A percentile compares a stretch with the other conserved stretches of the same genome.
Conservation (phyloP, 2,888 invertebrate genomes). For the Lithodes maja region DNA sequence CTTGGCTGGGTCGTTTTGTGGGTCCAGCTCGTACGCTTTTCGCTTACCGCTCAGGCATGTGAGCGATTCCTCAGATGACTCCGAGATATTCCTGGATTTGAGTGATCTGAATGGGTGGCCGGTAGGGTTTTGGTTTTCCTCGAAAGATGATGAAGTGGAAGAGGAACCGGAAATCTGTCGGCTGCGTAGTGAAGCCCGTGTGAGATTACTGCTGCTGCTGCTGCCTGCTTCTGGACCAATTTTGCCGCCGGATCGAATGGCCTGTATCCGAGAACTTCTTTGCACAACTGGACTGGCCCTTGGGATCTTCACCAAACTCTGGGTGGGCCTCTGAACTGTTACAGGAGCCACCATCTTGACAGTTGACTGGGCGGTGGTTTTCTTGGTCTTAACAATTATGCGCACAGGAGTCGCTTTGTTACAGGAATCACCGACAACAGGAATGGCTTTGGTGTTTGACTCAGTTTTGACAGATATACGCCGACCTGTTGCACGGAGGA, state of each 20-base stretch:
- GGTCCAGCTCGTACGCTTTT: slow-evolving; percentile 69
- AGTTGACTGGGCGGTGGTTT: neutral
- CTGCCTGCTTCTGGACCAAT: slow-evolving; percentile 3
- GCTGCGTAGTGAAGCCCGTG: neutral
- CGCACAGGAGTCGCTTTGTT: slow-evolving; percentile 20
- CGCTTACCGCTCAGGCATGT: neutral
- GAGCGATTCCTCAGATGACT: slow-evolving; percentile 1
- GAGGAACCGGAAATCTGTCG: neutral
- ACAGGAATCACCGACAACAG: neutral
- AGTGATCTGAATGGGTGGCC: slow-evolving; percentile 44
- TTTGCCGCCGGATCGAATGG: slow-evolving; percentile 36
- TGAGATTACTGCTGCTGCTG: neutral
- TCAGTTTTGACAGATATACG: neutral
- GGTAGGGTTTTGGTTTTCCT: neutral
- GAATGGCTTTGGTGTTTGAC: no score
- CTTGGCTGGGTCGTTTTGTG: slow-evolving; percentile 64
- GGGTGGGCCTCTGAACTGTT: slow-evolving; percentile 30
- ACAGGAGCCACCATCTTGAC: slow-evolving; percentile 53
- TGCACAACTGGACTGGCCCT: neutral
- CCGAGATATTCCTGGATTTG: neutral
- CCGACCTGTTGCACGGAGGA: neutral
- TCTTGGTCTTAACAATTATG: slow-evolving; percentile 40
- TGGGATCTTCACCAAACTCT: slow-evolving; percentile 50
- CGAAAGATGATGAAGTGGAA: neutral
- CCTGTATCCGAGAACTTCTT: neutral